phyloP scores from a whole-genome alignment of 2,797 vertebrate genomes.

The Potorous gilbertii region DNA sequence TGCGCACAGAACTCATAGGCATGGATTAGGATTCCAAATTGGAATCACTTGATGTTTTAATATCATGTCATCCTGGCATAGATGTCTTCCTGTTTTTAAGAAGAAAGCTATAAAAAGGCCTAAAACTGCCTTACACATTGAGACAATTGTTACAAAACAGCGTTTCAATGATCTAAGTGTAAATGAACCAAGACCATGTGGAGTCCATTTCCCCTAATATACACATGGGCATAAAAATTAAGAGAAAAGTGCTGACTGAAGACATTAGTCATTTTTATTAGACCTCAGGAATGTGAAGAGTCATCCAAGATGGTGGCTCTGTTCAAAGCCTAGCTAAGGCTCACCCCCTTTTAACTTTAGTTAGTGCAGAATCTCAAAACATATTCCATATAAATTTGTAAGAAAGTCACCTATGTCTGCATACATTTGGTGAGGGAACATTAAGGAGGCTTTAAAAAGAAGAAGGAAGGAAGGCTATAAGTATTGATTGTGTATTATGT shows the following conservation, averaged over 20 bases:
- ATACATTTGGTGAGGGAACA: neutral
- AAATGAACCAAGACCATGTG: slow-evolving; percentile 59
- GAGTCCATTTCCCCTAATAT: slow-evolving; percentile 48
- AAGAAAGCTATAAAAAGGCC: slow-evolving; percentile 63
- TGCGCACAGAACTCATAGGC: slow-evolving; percentile 33
- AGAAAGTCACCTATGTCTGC: slow-evolving; percentile 34
- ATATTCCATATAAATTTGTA: slow-evolving; percentile 32
- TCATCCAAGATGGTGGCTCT: slow-evolving; percentile 50
- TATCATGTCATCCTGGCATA: slow-evolving; percentile 59
- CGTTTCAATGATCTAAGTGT: slow-evolving; percentile 56
- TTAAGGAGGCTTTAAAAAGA: neutral
- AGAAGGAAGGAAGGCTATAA: neutral
- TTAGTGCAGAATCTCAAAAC: slow-evolving; percentile 21
- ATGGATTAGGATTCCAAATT: slow-evolving; percentile 26
- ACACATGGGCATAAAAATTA: slow-evolving; percentile 37
- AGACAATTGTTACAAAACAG: slow-evolving; percentile 52
- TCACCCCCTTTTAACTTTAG: slow-evolving; percentile 25
- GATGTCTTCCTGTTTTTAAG: slow-evolving; percentile 64
- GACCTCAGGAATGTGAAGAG: slow-evolving; percentile 46
- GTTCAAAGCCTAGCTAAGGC: neutral
- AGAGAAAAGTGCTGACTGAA: slow-evolving; percentile 8
- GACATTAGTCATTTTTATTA: slow-evolving; percentile 30
- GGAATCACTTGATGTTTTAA: slow-evolving; percentile 62
- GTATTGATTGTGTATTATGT: neutral
- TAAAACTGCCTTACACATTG: slow-evolving; percentile 48